Base-by-base conservation (phyloP, 2,113 vertebrate species). In the Ivindomyrus marchei region DNA sequence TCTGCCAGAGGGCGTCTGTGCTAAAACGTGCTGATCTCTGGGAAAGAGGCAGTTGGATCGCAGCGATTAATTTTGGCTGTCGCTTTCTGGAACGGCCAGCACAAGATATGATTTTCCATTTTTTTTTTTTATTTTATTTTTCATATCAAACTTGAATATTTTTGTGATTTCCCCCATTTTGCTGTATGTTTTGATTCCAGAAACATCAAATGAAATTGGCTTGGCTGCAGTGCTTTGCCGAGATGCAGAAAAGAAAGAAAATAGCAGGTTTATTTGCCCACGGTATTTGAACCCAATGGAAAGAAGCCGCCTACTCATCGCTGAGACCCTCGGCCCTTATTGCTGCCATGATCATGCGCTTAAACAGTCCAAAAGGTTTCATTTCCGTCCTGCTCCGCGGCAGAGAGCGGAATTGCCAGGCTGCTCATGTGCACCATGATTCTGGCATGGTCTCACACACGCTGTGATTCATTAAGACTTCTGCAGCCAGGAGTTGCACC, bases 131-230 rank as follows among this genome's bases (percentile, higher is more conserved):
- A n/a, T 80, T 52, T 39, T 70, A 70, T 31, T 89, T 53, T 56
- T 89, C 50, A 21, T 58, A 85, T 62, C 89, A 89, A 19, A 85
- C 58, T 85, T 31, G 24, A 52, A 89, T 42, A 85, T 85, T 89
- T 89, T 58, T 83, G 52, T 21, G 10, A 42, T 89, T 84, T 84
- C 77, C 56, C 52, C 80, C n/a, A 19, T 36, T 85, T 62, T 15
- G 27, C 39, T 19, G 24, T 46, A 21, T 31, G 39, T 85, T 89
- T 85, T 53, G 27, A 46, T 24, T 85, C 89, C 80, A 89, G 80
- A 85, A 89, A 62, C 56, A 52, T 62, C 80, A 89, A 62, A 36
- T 62, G 52, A 89, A 62, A 85, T 46, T 74, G 89, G 50, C 6
- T 45, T 85, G 77, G 77, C 77, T 58, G 74, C 31, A 17, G 39